Evolutionary conservation across 2,797 vertebrate genomes (phyloP).

Genomic region (Iguana delicatissima): DNA sequence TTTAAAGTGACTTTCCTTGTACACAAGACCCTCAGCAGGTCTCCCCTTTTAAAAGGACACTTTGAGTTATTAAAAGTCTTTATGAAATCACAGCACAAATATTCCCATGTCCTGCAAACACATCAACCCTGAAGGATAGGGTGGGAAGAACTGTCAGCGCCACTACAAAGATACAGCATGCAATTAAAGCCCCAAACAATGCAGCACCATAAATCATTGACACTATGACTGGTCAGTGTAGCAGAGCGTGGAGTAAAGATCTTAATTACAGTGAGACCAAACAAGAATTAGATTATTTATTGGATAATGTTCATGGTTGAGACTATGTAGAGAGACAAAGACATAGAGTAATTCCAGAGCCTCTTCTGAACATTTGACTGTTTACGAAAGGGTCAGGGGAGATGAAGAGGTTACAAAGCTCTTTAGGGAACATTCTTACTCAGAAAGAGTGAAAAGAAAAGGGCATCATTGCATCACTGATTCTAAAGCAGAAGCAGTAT

Average conservation of each 20-base stretch:
- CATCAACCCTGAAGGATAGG: conserved; percentile 65
- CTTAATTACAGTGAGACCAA: conserved; percentile 79
- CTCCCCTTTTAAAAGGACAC: conserved; percentile 38
- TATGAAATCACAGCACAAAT: conserved; percentile 59
- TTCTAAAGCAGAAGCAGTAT: conserved; percentile 68
- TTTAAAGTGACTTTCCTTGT: background rate
- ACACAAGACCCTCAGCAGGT: conserved; percentile 57
- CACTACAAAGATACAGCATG: conserved; percentile 67
- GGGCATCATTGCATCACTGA: conserved; percentile 66
- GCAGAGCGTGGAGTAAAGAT: conserved; percentile 73
- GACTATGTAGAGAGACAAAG: conserved; percentile 45
- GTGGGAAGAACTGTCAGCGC: conserved; percentile 65
- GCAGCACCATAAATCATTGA: conserved; percentile 72
- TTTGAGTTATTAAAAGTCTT: conserved; percentile 65
- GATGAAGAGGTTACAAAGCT: conserved; percentile 52
- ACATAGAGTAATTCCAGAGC: conserved; percentile 59
- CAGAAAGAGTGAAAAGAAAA: conserved; percentile 25
- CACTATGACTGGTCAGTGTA: conserved; percentile 70
- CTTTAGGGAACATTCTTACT: conserved; percentile 20
- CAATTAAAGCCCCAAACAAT: conserved; percentile 77
- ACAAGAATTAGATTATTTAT: conserved; percentile 77
- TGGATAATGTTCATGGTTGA: conserved; percentile 70
- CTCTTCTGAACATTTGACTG: conserved; percentile 58
- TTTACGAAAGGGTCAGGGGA: conserved; percentile 49
- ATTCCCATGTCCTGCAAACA: conserved; percentile 67